Percentiles rank a stretch among this genome's conserved stretches.
Evolutionary conservation across 2,113 vertebrate species (phyloP).

Genomic region (Herpetotheres cachinnans): DNA sequence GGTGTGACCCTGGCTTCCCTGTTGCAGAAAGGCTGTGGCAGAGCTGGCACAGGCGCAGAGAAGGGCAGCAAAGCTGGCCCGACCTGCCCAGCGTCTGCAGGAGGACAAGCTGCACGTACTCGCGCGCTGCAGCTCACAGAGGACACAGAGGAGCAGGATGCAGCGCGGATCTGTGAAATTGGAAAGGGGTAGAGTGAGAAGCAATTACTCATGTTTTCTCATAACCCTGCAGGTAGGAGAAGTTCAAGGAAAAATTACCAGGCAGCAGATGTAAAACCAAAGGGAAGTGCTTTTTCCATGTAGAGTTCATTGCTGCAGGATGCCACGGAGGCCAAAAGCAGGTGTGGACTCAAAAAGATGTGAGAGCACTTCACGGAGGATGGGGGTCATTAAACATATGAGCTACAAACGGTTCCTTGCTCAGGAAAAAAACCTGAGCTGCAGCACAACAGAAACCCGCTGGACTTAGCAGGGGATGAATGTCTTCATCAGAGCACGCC

Average conservation of each 20-base stretch:
- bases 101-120: neutral
- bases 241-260: constrained; percentile 23
- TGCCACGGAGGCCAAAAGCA: neutral
- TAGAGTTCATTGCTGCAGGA: neutral
- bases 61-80: neutral
- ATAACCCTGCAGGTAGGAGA: constrained; percentile 43
- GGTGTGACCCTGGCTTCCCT: neutral
- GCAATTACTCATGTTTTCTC: constrained; percentile 35
- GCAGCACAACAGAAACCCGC: neutral
- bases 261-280: constrained; percentile 2
- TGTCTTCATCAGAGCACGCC: neutral
- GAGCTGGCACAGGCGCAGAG: neutral
- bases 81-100: neutral
- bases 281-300: neutral
- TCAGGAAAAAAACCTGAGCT: neutral
- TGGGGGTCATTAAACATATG: neutral
- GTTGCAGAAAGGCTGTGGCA: neutral
- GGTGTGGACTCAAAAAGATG: neutral
- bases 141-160: neutral
- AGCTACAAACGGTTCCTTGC: neutral
- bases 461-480: neutral
- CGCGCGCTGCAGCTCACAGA: neutral
- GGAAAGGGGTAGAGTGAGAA: neutral
- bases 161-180: neutral
- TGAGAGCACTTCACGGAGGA: neutral